Base-by-base conservation (phyloP, 2,888 invertebrate genomes). In the Pammene aurita region DNA sequence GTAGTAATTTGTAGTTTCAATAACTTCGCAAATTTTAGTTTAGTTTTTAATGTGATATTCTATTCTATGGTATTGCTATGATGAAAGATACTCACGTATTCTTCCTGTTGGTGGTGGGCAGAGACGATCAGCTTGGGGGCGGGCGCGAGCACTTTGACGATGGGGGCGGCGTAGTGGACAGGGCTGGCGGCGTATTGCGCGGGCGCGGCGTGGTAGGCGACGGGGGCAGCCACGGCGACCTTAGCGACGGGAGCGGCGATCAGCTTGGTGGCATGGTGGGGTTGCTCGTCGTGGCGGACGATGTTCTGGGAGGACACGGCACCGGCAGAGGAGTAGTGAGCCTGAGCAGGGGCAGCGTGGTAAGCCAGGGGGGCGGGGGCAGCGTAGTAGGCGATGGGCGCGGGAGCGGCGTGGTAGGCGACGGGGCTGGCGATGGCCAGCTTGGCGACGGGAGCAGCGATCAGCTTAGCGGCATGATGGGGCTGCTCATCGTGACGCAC, bases 51-150 rank as follows among this genome's bases (percentile, higher is more conserved):
- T 26, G 26, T 26, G 26, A 26, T 26, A 26, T 26, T 26, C 4
- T 26, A 26, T 26, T 26, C 4, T 26, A 26, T 26, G 26, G 26
- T 26, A 26, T 26, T 26, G 26, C 26, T 26, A 26, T 4, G 26
- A 26, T 4, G 26, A 4, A 26, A 26, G 26, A 26, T 9, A 38
- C 38, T 38, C 38, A 88, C 88, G 78, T 87, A 83, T 84, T 84
- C 85, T 55, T 87, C 86, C 65, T 83, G 79, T 13, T 83, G 80
- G 46, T 81, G 81, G 14, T 63, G 70, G n/a, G 81, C 75, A 26
- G 71, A 78, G 56, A 83, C 80, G 61, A 83, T 76, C 57, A 81
- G 74, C 71, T 81, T 83, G 68, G 80, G 72, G 35, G 78, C 76
- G 67, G 82, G 82, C 4, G 80, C 77, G 72, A 80, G 70, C 57